Base-by-base conservation (phyloP, 2,888 invertebrate genomes). In the Syritta pipiens region DNA sequence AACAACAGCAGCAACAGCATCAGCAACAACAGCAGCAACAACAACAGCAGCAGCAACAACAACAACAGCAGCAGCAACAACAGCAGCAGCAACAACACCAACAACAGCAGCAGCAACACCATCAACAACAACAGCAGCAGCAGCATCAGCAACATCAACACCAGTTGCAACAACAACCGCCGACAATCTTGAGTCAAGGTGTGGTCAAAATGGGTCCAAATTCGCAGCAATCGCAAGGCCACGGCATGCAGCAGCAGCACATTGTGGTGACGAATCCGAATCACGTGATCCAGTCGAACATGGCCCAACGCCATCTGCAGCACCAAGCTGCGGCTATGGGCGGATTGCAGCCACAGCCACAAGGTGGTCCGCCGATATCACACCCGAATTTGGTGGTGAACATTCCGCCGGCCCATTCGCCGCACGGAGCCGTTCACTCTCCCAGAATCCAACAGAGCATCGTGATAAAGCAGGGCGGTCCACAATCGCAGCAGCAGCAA, bases 321-420 rank as follows among this genome's bases (percentile, higher is more conserved):
- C 79, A 79, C 19, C 30, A 62, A 22, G 32, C 46, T 6, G 32
- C 30, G 4, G 17, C 26, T 12, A 30, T 76, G 7, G 37, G 60
- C 7, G 67, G 60, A 4, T 12, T 69, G 17, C 82, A 76, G 44
- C n/a, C 67, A 17, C 57, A 60, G 5, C 1, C 65, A 1, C 14
- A 65, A 76, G 84, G 26, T 82, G 84, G 24, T 17, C 51, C 48
- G 7, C 19, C 74, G 20, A 24, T 30, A n/a, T 40, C 37, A 6
- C 79, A 79, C 62, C 62, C 67, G 0, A 84, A 83, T 46, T 63
- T 89, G 40, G 82, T 87, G 44, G 87, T 89, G 1, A 89, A 87
- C 46, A 87, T 88, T 76, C 87, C 88, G 3, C 76, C 85, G 7
- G 82, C 86, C 37, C 86, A 85, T 82, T 84, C 86, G 0, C 84